Evolutionary conservation across 2,113 vertebrate species (phyloP).

Genomic region (Lagopus leucura): DNA sequence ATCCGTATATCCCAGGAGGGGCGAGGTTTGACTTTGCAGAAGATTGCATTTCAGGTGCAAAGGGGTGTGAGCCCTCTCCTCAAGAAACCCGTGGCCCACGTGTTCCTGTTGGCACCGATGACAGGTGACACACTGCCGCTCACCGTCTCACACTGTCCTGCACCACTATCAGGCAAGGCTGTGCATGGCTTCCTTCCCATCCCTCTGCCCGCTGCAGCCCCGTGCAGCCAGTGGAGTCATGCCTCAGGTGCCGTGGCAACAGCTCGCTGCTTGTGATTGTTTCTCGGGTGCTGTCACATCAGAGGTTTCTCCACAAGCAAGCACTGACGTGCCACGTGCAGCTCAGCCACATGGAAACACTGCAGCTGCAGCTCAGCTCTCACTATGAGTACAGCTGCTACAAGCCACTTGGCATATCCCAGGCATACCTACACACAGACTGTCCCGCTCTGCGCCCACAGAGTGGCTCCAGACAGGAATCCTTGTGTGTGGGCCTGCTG

Average conservation of each 20-base stretch:
- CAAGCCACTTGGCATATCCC: neutral
- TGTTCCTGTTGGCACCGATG: neutral
- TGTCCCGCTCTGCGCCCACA: neutral
- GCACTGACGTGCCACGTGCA: accelerated
- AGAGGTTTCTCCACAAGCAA: neutral
- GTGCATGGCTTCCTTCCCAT: neutral
- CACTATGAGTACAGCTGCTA: neutral
- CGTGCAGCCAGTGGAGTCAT: neutral
- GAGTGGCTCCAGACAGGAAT: neutral
- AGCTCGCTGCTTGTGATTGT: neutral
- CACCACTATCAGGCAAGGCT: neutral
- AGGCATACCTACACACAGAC: neutral
- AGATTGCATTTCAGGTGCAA: neutral
- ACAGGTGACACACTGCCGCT: neutral
- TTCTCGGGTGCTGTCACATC: conserved; percentile 24
- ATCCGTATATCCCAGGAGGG: neutral
- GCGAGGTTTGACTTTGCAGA: too few species aligned
- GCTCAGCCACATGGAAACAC: neutral
- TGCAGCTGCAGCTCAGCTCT: conserved; percentile 30
- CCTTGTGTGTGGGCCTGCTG: neutral
- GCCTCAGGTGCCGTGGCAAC: accelerated
- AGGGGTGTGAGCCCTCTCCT: too few species aligned
- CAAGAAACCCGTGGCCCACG: neutral
- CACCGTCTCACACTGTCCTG: neutral
- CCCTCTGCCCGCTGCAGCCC: neutral